Evolutionary conservation across 2,797 vertebrate species (phyloP), one percentile per base, ranked within the genome.

Genomic region (Telmatherina bonti): DNA sequence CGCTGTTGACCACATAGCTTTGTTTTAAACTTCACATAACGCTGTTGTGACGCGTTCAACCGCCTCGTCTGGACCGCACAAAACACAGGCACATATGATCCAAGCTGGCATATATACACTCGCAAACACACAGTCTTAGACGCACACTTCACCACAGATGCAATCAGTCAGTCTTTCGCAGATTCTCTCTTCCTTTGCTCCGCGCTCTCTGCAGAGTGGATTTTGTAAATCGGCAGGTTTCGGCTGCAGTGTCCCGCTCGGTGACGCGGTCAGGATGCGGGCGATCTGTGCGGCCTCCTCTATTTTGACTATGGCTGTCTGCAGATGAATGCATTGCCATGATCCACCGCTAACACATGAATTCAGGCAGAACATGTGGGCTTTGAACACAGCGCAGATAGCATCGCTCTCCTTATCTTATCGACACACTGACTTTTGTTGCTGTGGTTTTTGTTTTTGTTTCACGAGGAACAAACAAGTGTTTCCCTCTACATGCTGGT

Each of bases 291-390:
- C 78, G 81, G 86, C 85, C 76, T 78, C 79, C 82, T 84, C 20
- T 94, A 81, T 94, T 94, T 91, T 92, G 93, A 92, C 92, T 94
- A 79, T 49, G 89, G 86, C 85, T 91, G 86, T 81, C 80, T 90
- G 81, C 88, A 86, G 89, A 83, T 91, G 81, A 89, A 89, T 89
- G 69, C 81, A 36, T 69, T 29, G 66, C 77, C 49, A 56, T 54
- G 74, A 83, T 82, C 79, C 35, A 11, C 35, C 15, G 72, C 89
- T 90, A 62, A 88, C 77, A 89, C 36, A 20, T 12, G 54, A 79
- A 75, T 52, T 86, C 68, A 60, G 79, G 91, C 78, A 26, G 78
- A 91, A 85, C 87, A 78, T 62, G 47, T 20, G 49, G 74, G 73
- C 91, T 93, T 93, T 93, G 91, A 93, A 89, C 68, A 41, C 31